A percentile compares a stretch with the other conserved stretches of the same genome.
Conservation (phyloP, 2,888 invertebrate genomes). For the Cosmopolites sordidus region DNA sequence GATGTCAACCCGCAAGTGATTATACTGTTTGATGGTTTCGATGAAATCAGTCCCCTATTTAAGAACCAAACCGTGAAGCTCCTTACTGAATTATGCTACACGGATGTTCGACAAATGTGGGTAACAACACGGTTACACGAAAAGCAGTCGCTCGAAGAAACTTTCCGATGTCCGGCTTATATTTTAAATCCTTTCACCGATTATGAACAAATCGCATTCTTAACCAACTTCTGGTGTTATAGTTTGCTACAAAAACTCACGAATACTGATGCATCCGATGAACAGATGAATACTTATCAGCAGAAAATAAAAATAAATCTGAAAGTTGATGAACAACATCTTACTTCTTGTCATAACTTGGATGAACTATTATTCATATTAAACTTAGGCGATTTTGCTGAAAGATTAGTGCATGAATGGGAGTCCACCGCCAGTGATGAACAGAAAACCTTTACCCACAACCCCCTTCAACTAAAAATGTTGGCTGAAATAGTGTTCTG, state of each 20-base stretch:
- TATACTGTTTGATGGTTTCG: slow-evolving; percentile 20
- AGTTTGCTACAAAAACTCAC: background rate
- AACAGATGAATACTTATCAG: background rate
- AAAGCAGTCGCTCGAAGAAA: slow-evolving; percentile 10
- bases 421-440: slow-evolving; percentile 1
- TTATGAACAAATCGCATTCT: slow-evolving; percentile 8
- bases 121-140: slow-evolving; percentile 15
- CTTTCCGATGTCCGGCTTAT: slow-evolving; percentile 4
- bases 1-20: slow-evolving; percentile 3
- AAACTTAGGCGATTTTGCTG: slow-evolving; percentile 3
- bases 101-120: slow-evolving; percentile 12
- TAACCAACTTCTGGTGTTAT: slow-evolving; percentile 12
- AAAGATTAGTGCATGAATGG: slow-evolving; percentile 1
- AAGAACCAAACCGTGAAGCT: slow-evolving; percentile 9
- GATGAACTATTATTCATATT: background rate
- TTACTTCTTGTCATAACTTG: background rate
- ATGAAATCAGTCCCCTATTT: slow-evolving; percentile 15
- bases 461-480: slow-evolving; percentile 18
- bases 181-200: slow-evolving; percentile 9
- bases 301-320: background rate
- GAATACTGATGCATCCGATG: background rate
- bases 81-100: slow-evolving; percentile 4
- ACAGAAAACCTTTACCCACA: slow-evolving; percentile 12
- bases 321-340: background rate
- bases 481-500: slow-evolving; percentile 16